Evolutionary conservation across 2,888 invertebrate genomes (phyloP), one percentile per base, ranked within the genome.

Genomic region (Eugnorisma glareosa): DNA sequence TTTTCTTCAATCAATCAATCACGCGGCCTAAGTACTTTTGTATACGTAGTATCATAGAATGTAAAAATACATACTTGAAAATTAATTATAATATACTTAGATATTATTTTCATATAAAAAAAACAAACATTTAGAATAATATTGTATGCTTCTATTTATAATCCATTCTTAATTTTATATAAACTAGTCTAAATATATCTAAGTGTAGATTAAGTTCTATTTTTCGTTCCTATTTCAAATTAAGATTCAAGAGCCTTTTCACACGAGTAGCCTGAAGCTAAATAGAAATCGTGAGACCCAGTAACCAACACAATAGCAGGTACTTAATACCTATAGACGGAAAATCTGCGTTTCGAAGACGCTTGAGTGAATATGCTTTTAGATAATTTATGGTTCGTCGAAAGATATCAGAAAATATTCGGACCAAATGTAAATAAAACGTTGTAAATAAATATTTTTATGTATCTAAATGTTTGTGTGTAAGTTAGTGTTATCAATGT

Each of bases 351-450:
- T 43, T 18, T 1, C 10, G 8, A 63, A 8, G 21, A 40, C 28
- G 13, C 28, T 82, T n/a, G 21, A 64, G 37, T 82, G 21, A 66
- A 69, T 15, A 77, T 51, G 31, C 64, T 66, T 18, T 76, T 57
- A 37, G 0, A 35, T 11, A 68, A 35, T 67, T 37, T 40, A 59
- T 3, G 77, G 83, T 83, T 83, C 67, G 54, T 61, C 15, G 21
- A 64, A 76, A 67, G 18, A 77, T 81, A 83, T 79, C 67, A 77
- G 6, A 59, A 68, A 43, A 72, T 45, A 43, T 51, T 54, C 66
- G 83, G 85, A 87, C 87, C 86, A 87, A 85, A 66, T 87, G 75
- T 82, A 77, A 77, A 76, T 79, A 73, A 67, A 45, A 69, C 31
- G 28, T 69, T 79, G 78, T 77, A 75, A 72, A 77, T 83, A 67